Evolutionary conservation across 2,113 vertebrate species (phyloP).

Genomic region (Panthera uncia): DNA sequence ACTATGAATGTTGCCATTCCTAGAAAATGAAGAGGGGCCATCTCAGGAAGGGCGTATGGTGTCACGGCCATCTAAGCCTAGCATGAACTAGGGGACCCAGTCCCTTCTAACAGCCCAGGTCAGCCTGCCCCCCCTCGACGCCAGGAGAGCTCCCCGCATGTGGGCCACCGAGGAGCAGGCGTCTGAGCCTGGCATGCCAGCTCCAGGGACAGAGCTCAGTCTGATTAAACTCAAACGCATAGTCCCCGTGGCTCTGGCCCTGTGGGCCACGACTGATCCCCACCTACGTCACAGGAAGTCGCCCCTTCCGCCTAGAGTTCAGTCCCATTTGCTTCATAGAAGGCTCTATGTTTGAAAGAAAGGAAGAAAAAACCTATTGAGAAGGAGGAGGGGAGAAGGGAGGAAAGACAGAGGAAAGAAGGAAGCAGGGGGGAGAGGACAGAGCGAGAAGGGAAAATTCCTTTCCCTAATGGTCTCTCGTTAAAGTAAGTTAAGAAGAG

Average conservation of each 20-base stretch:
- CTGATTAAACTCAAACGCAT: not conserved
- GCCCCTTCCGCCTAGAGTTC: not conserved
- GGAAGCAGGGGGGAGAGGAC: rapidly evolving
- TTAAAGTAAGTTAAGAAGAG: not conserved
- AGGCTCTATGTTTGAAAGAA: not conserved
- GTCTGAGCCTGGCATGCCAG: rapidly evolving
- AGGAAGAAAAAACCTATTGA: not conserved
- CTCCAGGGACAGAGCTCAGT: too few relatives aligned
- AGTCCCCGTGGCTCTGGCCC: not conserved
- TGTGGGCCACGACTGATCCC: not conserved
- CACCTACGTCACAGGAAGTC: rapidly evolving
- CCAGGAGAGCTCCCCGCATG: rapidly evolving
- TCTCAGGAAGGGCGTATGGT: not conserved
- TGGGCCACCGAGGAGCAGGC: rapidly evolving
- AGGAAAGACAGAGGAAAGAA: not conserved
- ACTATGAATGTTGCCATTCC: rapidly evolving
- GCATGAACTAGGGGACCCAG: not conserved
- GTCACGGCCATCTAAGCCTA: not conserved
- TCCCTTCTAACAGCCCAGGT: not conserved
- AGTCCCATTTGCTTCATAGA: not conserved
- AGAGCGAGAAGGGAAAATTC: not conserved
- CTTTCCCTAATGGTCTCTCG: rapidly evolving
- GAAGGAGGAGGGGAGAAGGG: not conserved
- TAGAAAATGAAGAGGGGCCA: rapidly evolving
- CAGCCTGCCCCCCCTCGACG: not conserved